phyloP scores from a whole-genome alignment of 2,888 invertebrate species.

The Harpalus rufipes region DNA sequence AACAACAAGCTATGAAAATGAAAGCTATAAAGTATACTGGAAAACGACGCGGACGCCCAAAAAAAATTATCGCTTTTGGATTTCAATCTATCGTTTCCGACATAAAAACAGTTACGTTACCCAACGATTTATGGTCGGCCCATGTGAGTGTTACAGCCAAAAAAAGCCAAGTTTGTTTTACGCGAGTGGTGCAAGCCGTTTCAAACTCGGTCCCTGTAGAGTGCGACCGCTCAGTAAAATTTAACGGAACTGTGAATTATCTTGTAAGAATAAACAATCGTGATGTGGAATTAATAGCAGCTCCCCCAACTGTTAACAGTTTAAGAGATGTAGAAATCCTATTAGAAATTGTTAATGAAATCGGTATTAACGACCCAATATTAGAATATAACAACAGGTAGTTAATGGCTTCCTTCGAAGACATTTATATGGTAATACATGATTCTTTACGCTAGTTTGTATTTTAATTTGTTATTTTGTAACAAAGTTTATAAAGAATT shows the following conservation, averaged over 20 bases:
- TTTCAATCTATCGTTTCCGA: conserved; percentile 64
- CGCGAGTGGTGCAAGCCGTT: conserved; percentile 60
- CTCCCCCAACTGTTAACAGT: conserved; percentile 74
- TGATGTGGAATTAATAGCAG: conserved; percentile 75
- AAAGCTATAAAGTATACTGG: background rate
- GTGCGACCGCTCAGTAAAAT: conserved; percentile 63
- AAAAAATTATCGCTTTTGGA: conserved; percentile 53
- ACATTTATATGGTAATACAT: conserved; percentile 40
- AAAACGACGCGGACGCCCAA: conserved; percentile 46
- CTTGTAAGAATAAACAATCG: conserved; percentile 60
- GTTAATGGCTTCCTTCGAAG: conserved; percentile 40
- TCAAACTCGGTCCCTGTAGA: conserved; percentile 61
- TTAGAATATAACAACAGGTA: conserved; percentile 67
- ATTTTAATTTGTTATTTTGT: background rate
- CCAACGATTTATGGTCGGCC: conserved; percentile 61
- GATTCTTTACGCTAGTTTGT: conserved; percentile 14
- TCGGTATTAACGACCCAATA: conserved; percentile 73
- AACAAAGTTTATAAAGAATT: background rate
- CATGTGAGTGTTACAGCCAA: conserved; percentile 64
- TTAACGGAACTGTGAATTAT: conserved; percentile 61
- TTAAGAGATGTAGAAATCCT: conserved; percentile 75
- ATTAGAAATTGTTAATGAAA: conserved; percentile 75
- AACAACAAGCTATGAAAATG: no score
- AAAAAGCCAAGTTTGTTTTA: conserved; percentile 63
- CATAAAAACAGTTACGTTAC: conserved; percentile 61